Evolutionary conservation across 2,113 vertebrate genomes (phyloP).

Genomic region (Oceanites oceanicus): DNA sequence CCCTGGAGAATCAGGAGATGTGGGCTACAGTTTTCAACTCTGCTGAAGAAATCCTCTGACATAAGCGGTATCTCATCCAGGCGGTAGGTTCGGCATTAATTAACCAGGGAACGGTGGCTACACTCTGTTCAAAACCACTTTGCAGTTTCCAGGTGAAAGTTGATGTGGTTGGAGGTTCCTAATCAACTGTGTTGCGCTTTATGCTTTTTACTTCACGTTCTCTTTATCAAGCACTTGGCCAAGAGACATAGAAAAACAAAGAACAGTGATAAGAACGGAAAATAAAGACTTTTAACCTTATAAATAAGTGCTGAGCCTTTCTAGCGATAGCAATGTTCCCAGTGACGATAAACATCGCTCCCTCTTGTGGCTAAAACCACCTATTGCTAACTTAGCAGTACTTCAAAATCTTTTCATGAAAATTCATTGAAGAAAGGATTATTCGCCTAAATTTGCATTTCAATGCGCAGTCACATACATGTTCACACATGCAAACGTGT

Average conservation of each 20-base stretch:
- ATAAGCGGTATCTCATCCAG: not conserved
- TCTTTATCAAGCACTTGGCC: not conserved
- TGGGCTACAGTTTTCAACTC: not conserved
- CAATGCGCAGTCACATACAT: not conserved
- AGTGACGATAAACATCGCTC: not conserved
- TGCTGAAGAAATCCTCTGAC: not conserved
- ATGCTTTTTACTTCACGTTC: not conserved
- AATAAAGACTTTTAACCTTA: not conserved
- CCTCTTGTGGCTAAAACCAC: slow-evolving; percentile 38
- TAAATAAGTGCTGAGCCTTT: not conserved
- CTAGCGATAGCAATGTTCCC: not conserved
- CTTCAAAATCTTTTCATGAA: not conserved
- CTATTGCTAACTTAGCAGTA: not conserved
- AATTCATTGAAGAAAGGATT: not conserved
- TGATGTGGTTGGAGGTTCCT: not conserved
- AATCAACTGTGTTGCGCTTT: not conserved
- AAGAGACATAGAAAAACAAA: not conserved
- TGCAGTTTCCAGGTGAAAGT: not conserved
- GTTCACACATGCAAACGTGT: not conserved
- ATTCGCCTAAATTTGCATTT: not conserved
- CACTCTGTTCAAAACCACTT: not conserved
- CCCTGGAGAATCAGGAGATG: not conserved
- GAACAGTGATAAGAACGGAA: not conserved
- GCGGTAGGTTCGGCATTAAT: not conserved
- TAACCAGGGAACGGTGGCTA: not conserved